Conservation (phyloP, 2,888 invertebrate genomes). For the Troides helena region DNA sequence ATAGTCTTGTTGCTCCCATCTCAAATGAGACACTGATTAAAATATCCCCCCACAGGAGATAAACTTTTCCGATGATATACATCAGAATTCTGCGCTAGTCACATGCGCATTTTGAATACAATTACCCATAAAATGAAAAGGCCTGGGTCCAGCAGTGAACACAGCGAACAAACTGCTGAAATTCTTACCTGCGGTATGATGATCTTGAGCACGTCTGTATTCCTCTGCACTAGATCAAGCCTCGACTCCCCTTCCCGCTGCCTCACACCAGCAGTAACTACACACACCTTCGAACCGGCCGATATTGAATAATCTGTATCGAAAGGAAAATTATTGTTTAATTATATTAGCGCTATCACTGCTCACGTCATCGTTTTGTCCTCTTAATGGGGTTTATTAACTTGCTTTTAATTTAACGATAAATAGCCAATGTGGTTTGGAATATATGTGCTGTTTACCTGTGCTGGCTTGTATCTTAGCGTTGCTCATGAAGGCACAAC, state of each 20-base stretch:
- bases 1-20: too few species aligned
- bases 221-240: conserved; percentile 92
- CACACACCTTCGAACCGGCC: conserved; percentile 90
- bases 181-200: conserved; percentile 86
- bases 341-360: not conserved
- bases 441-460: conserved; percentile 43
- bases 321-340: not conserved
- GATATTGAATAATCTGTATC: conserved; percentile 85
- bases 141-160: too few species aligned
- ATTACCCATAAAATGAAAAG: too few species aligned
- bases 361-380: too few species aligned
- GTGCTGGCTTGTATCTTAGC: conserved; percentile 86
- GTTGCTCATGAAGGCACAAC: conserved; percentile 89
- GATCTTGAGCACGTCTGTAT: conserved; percentile 92
- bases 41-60: too few species aligned
- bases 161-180: not conserved
- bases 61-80: too few species aligned
- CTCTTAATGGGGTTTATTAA: too few species aligned
- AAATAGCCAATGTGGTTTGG: not conserved
- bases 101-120: too few species aligned
- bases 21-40: too few species aligned
- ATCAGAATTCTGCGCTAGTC: too few species aligned
- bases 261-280: conserved; percentile 94
- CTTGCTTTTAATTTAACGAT: too few species aligned
- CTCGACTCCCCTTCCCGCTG: conserved; percentile 94